These are phyloP conservation scores for Eilema depressum DNA, from an alignment of 2,888 invertebrate genomes.

Conservation along the genomic window DNA sequence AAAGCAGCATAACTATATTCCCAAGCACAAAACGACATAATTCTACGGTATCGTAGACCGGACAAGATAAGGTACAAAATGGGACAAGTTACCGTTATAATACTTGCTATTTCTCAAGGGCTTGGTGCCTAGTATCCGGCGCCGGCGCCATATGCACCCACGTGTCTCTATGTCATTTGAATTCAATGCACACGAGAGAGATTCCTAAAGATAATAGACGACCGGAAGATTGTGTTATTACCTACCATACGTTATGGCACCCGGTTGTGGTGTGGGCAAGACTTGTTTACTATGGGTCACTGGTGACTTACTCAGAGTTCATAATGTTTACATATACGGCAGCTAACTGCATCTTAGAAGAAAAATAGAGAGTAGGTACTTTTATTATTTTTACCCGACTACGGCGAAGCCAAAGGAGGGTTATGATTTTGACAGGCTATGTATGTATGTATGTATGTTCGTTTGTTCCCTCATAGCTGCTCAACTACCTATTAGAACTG, in stretches of 20 bases:
- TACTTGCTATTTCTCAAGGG: conserved; percentile 41
- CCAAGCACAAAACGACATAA: not conserved
- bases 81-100: conserved; percentile 38
- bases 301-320: conserved; percentile 1
- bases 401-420: too few species aligned
- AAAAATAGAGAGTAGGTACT: too few species aligned
- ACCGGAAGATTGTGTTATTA: conserved; percentile 67
- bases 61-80: conserved; percentile 26
- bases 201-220: conserved; percentile 63
- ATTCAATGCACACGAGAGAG: conserved; percentile 75
- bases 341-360: not conserved
- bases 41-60: not conserved
- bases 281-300: conserved; percentile 37
- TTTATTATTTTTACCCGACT: too few species aligned
- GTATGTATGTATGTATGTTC: too few species aligned
- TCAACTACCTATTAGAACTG: too few species aligned
- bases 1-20: not conserved
- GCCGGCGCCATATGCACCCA: conserved; percentile 66
- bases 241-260: conserved; percentile 49
- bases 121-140: conserved; percentile 45
- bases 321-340: not conserved
- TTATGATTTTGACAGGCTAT: too few species aligned
- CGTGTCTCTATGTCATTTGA: conserved; percentile 70
- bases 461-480: too few species aligned
- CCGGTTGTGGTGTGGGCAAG: conserved; percentile 48